Evolutionary conservation across 2,888 invertebrate genomes (phyloP), one percentile per base, ranked within the genome.

Genomic region (Strigamia crassipes): DNA sequence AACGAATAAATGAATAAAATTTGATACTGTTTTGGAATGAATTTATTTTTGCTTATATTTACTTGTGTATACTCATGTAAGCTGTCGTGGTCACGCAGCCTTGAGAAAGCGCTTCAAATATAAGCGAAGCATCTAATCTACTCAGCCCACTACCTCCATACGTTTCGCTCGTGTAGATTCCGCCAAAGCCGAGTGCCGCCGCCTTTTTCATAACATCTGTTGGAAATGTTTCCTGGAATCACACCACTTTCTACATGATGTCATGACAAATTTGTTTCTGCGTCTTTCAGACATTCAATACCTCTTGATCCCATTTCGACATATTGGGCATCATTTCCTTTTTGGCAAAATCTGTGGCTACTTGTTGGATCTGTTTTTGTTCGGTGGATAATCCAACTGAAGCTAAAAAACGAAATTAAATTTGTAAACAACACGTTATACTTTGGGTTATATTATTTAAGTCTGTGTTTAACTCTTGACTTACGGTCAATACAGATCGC

Each of bases 11-110:
- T n/a, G n/a, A n/a, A n/a, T n/a, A n/a, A n/a, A n/a, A n/a, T n/a
- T n/a, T n/a, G n/a, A n/a, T n/a, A n/a, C n/a, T n/a, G n/a, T 23
- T 27, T 23, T 77, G 9, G 9, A 77, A 6, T 56, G 3, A 8
- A 56, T 18, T 18, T 5, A 2, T 56, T 56, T 18, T 56, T 56
- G 2, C 34, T 51, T n/a, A 15, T 12, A 83, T 13, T 84, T 86
- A 90, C 89, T 91, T 91, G 86, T 91, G 91, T 84, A 91, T 91
- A 84, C 88, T 89, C 82, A 91, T 88, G 84, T 90, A 91, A 15
- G 91, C 91, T 15, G 90, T 90, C 4, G 91, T 91, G 61, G 90
- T 89, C 56, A 89, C 88, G 87, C 90, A 90, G 15, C 91, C 91
- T 82, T 88, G 88, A 0, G 90, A 87, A 27, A 91, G 85, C n/a